Conservation (phyloP, 2,888 invertebrate genomes). For the Plagodis dolabraria region DNA sequence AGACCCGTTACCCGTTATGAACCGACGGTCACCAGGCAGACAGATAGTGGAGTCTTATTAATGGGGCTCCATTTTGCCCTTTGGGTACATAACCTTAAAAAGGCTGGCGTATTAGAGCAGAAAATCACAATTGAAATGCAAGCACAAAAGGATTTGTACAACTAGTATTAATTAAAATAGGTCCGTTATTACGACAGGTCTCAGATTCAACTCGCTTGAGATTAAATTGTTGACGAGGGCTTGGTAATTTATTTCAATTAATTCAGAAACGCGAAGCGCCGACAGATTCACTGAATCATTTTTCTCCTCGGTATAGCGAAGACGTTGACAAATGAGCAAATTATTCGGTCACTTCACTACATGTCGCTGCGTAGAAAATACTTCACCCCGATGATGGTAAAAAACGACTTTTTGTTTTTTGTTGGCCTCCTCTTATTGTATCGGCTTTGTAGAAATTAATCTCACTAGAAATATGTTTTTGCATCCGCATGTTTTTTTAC, state of each 20-base stretch:
- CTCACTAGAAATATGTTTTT: too few relatives aligned
- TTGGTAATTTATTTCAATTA: slow-evolving; percentile 80
- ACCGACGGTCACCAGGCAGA: too few relatives aligned
- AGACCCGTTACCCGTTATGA: too few relatives aligned
- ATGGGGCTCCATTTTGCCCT: too few relatives aligned
- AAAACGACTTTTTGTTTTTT: slow-evolving; percentile 23
- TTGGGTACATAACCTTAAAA: too few relatives aligned
- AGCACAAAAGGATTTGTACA: slow-evolving; percentile 19
- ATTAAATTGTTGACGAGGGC: slow-evolving; percentile 67
- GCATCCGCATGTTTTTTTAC: too few relatives aligned
- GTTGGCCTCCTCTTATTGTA: neutral
- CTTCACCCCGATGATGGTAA: slow-evolving; percentile 24
- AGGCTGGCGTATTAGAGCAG: slow-evolving; percentile 1
- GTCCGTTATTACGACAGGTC: slow-evolving; percentile 55
- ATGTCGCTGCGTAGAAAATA: slow-evolving; percentile 51
- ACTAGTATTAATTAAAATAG: slow-evolving; percentile 39
- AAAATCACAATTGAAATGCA: slow-evolving; percentile 5
- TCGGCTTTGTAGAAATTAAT: too few relatives aligned
- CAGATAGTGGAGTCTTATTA: too few relatives aligned
- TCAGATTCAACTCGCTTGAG: slow-evolving; percentile 58
- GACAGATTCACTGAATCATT: slow-evolving; percentile 81
- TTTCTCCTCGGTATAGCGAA: slow-evolving; percentile 71
- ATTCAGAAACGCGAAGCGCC: slow-evolving; percentile 71
- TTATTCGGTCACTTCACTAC: slow-evolving; percentile 77
- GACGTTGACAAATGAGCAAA: slow-evolving; percentile 79